Conservation (phyloP, 37 sponge, comb jelly and placozoan species). For the Aphrocallistes beatrix region DNA sequence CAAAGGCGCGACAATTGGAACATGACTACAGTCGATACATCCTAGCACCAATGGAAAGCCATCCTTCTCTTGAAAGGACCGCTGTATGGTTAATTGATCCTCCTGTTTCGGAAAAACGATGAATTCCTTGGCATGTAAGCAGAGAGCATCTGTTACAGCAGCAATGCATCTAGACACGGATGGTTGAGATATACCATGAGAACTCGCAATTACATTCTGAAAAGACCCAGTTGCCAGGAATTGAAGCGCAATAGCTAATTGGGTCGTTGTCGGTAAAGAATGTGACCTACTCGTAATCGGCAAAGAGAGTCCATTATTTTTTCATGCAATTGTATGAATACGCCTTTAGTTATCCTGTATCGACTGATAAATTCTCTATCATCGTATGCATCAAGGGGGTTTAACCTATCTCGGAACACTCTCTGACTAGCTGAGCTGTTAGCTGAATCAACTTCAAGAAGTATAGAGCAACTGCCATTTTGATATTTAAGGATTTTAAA, state of each 20-base stretch:
- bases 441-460: neutral
- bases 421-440: neutral
- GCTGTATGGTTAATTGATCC: neutral
- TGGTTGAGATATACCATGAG: neutral
- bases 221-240: neutral
- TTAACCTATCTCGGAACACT: neutral
- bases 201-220: neutral
- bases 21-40: neutral
- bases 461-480: neutral
- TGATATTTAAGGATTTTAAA: neutral
- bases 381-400: neutral
- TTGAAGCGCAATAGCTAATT: neutral
- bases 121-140: neutral
- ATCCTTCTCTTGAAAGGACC: neutral
- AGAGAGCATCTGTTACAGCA: neutral
- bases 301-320: neutral
- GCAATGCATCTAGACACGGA: neutral
- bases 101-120: neutral
- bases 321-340: neutral
- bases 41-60: neutral
- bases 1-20: neutral
- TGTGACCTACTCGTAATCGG: neutral
- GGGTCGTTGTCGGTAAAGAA: neutral
- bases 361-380: neutral
- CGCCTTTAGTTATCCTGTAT: neutral